A percentile compares a stretch with the other conserved stretches of the same genome.
phyloP scores from a whole-genome alignment of 2,797 vertebrate genomes.

The Anguilla megastoma region DNA sequence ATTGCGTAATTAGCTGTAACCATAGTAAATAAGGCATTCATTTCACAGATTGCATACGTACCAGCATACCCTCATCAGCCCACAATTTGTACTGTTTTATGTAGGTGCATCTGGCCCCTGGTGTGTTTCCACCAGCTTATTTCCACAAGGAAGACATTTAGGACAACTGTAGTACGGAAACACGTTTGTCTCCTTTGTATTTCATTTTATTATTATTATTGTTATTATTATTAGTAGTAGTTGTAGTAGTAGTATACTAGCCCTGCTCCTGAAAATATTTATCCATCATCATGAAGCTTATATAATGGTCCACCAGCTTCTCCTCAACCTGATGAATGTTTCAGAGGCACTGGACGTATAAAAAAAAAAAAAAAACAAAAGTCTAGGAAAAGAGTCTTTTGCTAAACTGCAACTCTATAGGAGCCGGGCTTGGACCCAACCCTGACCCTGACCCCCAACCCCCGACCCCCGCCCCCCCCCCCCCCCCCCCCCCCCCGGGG shows the following conservation, averaged over 20 bases:
- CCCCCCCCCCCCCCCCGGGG: too few species aligned
- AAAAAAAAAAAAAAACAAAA: neutral
- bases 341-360: neutral
- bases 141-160: neutral
- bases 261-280: too few species aligned
- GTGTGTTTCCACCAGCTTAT: too few species aligned
- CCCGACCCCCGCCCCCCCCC: neutral
- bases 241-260: too few species aligned
- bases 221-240: neutral
- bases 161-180: neutral
- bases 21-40: too few species aligned
- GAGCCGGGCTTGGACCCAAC: neutral
- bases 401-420: neutral
- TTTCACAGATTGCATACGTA: too few species aligned
- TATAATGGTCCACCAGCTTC: neutral
- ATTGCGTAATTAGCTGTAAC: too few species aligned
- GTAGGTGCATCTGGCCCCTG: too few species aligned
- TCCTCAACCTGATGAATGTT: neutral
- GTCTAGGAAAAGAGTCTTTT: neutral
- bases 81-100: too few species aligned
- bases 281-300: neutral
- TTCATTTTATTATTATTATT: neutral
- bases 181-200: neutral
- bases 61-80: too few species aligned
- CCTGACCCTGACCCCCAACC: neutral